Evolutionary conservation across 2,113 vertebrate species (phyloP).

Genomic region (Thamnaconus septentrionalis): DNA sequence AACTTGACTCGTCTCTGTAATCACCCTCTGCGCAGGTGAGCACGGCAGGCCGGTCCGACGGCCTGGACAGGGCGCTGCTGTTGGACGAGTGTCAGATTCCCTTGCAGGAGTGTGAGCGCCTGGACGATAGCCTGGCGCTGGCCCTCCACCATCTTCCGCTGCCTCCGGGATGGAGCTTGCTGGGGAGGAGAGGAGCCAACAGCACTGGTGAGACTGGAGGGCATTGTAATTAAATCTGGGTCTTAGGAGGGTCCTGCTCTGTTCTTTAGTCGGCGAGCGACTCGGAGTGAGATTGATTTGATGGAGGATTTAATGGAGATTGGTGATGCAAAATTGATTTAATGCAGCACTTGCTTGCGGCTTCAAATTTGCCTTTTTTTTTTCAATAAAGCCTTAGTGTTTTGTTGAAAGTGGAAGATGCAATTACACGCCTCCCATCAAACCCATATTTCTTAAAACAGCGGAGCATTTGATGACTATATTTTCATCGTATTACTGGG

Average conservation of each 20-base stretch:
- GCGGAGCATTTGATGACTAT: too few species aligned
- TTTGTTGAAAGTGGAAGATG: constrained; percentile 2
- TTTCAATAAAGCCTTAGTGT: not conserved
- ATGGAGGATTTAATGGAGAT: not conserved
- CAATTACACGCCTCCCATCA: not conserved
- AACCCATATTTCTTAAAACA: not conserved
- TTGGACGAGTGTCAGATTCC: constrained; percentile 86
- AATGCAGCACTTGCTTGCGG: not conserved
- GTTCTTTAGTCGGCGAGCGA: not conserved
- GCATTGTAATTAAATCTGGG: not conserved
- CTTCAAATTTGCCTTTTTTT: not conserved
- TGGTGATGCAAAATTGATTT: constrained; percentile 1
- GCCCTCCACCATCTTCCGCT: constrained; percentile 87
- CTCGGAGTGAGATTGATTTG: not conserved
- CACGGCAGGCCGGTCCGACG: constrained; percentile 84
- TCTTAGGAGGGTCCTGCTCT: not conserved
- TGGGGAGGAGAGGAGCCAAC: constrained; percentile 75
- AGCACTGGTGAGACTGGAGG: constrained; percentile 59
- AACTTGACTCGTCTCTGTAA: constrained; percentile 24
- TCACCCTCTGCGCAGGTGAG: constrained; percentile 74
- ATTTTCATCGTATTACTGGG: too few species aligned
- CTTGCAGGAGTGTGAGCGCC: constrained; percentile 81
- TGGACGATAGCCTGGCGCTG: constrained; percentile 87
- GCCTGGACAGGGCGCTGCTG: constrained; percentile 86
- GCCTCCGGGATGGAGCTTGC: constrained; percentile 87